Percentiles rank a stretch among this genome's conserved stretches.
Evolutionary conservation across 2,113 vertebrate genomes (phyloP).

Genomic region (Oplegnathus fasciatus): DNA sequence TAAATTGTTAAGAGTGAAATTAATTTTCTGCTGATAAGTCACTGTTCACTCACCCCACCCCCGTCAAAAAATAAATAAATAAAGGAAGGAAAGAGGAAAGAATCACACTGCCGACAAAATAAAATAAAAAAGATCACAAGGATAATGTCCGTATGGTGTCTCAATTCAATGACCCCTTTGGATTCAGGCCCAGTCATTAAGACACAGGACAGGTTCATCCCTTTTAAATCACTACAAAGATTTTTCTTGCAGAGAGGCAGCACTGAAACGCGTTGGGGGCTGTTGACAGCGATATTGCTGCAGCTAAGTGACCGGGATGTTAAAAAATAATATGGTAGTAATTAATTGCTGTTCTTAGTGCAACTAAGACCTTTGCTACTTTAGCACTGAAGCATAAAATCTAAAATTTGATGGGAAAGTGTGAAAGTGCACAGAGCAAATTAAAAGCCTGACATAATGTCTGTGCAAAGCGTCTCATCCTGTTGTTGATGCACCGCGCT

Average conservation of each 20-base stretch:
- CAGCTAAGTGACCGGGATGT: not conserved
- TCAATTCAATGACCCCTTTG: not conserved
- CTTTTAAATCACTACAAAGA: not conserved
- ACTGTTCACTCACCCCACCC: not conserved
- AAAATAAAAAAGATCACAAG: not conserved
- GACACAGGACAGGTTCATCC: not conserved
- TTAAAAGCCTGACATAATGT: constrained; percentile 46
- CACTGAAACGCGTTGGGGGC: not conserved
- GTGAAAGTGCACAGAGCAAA: constrained; percentile 37
- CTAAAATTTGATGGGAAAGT: not conserved
- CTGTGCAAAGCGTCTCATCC: constrained; percentile 3
- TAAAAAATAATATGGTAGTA: not conserved
- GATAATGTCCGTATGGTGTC: not conserved
- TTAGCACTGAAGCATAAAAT: constrained; percentile 6
- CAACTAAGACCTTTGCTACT: not conserved
- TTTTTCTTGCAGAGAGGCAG: not conserved
- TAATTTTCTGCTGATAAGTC: not conserved
- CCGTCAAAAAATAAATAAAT: not conserved
- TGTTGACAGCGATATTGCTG: not conserved
- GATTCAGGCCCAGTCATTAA: not conserved
- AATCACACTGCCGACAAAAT: not conserved
- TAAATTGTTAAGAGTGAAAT: not conserved
- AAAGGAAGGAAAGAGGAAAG: not conserved
- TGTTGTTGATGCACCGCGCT: constrained; percentile 27
- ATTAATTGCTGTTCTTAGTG: constrained; percentile 17